Evolutionary conservation across 2,113 vertebrate species (phyloP), one percentile per base, ranked within the genome.

Genomic region (Glareola pratincola): DNA sequence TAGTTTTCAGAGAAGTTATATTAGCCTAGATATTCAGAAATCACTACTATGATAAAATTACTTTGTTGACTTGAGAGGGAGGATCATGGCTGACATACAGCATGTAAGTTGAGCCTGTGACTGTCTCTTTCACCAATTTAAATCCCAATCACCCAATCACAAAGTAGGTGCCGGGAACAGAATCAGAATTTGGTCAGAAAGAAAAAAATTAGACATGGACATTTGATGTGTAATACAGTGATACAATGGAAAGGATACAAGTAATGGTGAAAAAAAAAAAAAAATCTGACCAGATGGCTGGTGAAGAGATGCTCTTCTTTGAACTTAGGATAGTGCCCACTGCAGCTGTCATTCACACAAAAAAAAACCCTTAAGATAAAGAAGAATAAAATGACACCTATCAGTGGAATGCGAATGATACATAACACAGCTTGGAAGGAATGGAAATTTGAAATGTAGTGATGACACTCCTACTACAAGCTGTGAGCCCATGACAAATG

Each of bases 251-350:
- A 37, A 54, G 3, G 6, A 62, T 11, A 21, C 5, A 66, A 45
- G 7, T 12, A 14, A 51, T 3, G 4, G 4, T 2, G 12, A 4
- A 19, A 51, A 14, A 17, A 12, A 4, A 16, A 9, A 45, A 45
- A 59, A n/a, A 57, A 8, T 7, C 12, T 59, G 53, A 34, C 13
- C 37, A 66, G 23, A 64, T 60, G 34, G n/a, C 27, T 76, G 24
- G 13, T 53, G 67, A 67, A 89, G 41, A 62, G 23, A 36, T 60
- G 12, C 10, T 90, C 27, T 80, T 8, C 34, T 76, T 83, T 80
- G n/a, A 62, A 67, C 32, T 80, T 88, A 63, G 23, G 34, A 53
- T 48, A 72, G 29, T 15, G 6, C 7, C 26, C 18, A 26, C 18
- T 75, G 48, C 74, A 81, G 32, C 47, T 94, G 48, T 62, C 73